phyloP scores from a whole-genome alignment of 2,888 invertebrate genomes.

The Papilio elwesi region DNA sequence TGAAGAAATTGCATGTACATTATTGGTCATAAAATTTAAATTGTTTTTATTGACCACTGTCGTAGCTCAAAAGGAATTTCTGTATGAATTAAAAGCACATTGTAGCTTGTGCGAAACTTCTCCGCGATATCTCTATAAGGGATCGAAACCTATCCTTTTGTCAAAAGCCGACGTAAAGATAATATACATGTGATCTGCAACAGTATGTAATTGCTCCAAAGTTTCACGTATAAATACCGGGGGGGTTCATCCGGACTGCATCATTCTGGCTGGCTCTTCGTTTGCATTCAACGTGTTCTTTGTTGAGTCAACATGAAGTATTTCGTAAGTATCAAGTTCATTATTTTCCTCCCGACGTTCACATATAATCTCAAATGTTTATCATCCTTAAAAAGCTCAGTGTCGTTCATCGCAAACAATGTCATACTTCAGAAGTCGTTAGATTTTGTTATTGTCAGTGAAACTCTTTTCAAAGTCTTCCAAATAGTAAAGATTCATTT shows the following conservation, averaged over 20 bases:
- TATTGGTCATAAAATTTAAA: slow-evolving; percentile 23
- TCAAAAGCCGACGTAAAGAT: slow-evolving; percentile 69
- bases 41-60: slow-evolving; percentile 16
- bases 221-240: slow-evolving; percentile 77
- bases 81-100: slow-evolving; percentile 18
- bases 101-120: slow-evolving; percentile 14
- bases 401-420: neutral
- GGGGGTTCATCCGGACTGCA: slow-evolving; percentile 74
- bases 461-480: no score
- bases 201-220: slow-evolving; percentile 74
- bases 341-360: neutral
- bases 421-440: neutral
- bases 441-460: neutral
- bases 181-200: slow-evolving; percentile 62
- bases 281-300: slow-evolving; percentile 58
- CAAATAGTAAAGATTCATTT: no score
- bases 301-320: slow-evolving; percentile 68
- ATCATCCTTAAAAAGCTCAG: neutral
- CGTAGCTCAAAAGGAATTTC: slow-evolving; percentile 8
- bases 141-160: slow-evolving; percentile 64
- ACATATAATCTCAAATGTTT: neutral
- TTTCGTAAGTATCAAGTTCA: slow-evolving; percentile 65
- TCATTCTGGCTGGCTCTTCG: slow-evolving; percentile 71
- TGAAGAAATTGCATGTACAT: slow-evolving; percentile 7
- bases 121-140: slow-evolving; percentile 55